Evolutionary conservation across 2,888 invertebrate species (phyloP), one percentile per base, ranked within the genome.

Genomic region (Ectemnius cavifrons): DNA sequence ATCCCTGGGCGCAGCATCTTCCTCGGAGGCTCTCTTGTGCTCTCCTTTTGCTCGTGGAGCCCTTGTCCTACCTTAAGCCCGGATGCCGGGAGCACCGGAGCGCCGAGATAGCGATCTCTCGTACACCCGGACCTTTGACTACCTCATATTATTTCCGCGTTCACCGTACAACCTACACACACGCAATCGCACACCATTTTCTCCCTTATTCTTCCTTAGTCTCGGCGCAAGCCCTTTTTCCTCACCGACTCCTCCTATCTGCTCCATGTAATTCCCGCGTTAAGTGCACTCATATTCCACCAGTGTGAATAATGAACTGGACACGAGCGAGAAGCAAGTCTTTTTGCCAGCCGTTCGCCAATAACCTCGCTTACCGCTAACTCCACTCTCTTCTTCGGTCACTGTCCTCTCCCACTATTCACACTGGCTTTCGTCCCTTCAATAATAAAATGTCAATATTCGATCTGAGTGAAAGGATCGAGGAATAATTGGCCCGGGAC

Each of bases 31-130:
- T 52, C 52, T 11, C 16, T 52, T 52, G 37, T 52, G n/a, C 52
- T 52, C 52, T 52, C 52, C 14, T 52, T 52, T 52, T 52, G 52
- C 52, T 52, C 52, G 14, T n/a, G 18, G 28, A 37, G 16, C 71
- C 77, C 77, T 77, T 70, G 77, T 77, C 77, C 77, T 77, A 73
- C 77, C 77, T 66, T 77, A 78, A 74, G 70, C 49, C 67, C 68
- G 74, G 74, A 77, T 71, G 67, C 73, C 66, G 56, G 62, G 70
- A 63, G 69, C 77, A 52, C 52, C 52, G 16, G 64, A 69, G 67
- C 46, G 64, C 59, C 28, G 46, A 65, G 67, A 77, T 73, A 66
- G 56, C 47, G 59, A 76, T 74, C 67, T 70, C 56, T n/a, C 37
- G 37, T n/a, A 62, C 60, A n/a, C 20, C 28, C 57, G 63, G 37